These are phyloP conservation scores for Muntiacus reevesi DNA, from an alignment of 2,113 vertebrate species.

Conservation along the genomic window DNA sequence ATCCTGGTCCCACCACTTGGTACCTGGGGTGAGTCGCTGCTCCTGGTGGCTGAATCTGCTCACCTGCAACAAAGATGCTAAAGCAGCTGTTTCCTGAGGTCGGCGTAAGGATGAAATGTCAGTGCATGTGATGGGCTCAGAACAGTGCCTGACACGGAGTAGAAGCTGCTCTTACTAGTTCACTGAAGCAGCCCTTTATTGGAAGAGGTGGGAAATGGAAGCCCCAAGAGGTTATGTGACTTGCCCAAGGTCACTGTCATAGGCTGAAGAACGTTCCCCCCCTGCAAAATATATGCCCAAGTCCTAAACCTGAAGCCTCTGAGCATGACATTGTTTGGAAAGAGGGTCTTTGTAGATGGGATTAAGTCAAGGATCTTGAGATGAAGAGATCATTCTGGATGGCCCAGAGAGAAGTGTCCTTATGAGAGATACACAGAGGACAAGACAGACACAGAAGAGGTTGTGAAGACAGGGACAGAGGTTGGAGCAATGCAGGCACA, in stretches of 20 bases:
- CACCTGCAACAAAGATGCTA: not conserved
- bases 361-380: not conserved
- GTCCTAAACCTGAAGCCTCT: not conserved
- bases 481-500: not conserved
- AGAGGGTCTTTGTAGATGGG: not conserved
- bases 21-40: not conserved
- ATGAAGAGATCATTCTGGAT: not conserved
- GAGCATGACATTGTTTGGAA: not conserved
- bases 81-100: not conserved
- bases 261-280: not conserved
- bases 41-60: not conserved
- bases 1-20: not conserved
- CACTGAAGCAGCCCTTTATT: not conserved
- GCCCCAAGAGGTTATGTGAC: not conserved
- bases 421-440: not conserved
- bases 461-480: fast-evolving
- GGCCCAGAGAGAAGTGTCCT: not conserved
- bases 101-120: not conserved
- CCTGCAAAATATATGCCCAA: not conserved
- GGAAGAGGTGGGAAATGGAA: not conserved
- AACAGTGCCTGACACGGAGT: fast-evolving
- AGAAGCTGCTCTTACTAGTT: not conserved
- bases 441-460: not conserved
- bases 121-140: not conserved
- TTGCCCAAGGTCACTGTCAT: not conserved